Base-by-base conservation (phyloP, 1,140 invertebrate species). In the Drosophila truncata region DNA sequence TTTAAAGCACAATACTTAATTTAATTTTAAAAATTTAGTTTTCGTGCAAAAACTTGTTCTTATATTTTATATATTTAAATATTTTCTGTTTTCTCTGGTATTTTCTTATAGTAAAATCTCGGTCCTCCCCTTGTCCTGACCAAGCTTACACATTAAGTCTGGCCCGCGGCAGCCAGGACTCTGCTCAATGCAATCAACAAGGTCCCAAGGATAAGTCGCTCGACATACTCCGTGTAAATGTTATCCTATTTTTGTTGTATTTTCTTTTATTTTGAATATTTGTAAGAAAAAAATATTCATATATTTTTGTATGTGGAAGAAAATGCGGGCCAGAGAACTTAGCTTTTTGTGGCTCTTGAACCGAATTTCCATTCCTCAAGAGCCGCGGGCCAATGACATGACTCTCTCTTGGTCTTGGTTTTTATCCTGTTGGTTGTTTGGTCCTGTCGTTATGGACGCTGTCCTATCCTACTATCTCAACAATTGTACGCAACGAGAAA, bases 401-500 rank as follows among this genome's bases (percentile, higher is more conserved):
- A 55, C 67, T 79, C 59, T 52, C 49, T 23, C 49, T 50, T 29
- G 42, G 16, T 60, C 60, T 50, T n/a, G 13, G 65, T 39, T 54
- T n/a, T 67, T 70, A 44, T 70, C 62, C 65, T 66, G 61, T 49
- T 78, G 55, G 50, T 59, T 65, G 50, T 59, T 65, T 52, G 55
- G 63, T 69, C 81, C 37, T 88, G 78, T 90, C 62, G 80, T 88
- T 83, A 80, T 83, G 80, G 71, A 69, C 76, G 23, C 54, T 67
- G 66, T 65, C 61, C 70, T 74, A 66, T 67, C 66, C 66, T 67
- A 35, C 54, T 14, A 60, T 50, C 58, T 33, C 42, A 46, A 35
- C 65, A 65, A 62, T 55, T 77, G 65, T 73, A 76, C 69, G 79
- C 80, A 72, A 65, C 70, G 69, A 86, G 80, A 91, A 91, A 83